Evolutionary conservation across 1,140 invertebrate species (phyloP), one percentile per base, ranked within the genome.

Genomic region (Protaetia brevitarsis): DNA sequence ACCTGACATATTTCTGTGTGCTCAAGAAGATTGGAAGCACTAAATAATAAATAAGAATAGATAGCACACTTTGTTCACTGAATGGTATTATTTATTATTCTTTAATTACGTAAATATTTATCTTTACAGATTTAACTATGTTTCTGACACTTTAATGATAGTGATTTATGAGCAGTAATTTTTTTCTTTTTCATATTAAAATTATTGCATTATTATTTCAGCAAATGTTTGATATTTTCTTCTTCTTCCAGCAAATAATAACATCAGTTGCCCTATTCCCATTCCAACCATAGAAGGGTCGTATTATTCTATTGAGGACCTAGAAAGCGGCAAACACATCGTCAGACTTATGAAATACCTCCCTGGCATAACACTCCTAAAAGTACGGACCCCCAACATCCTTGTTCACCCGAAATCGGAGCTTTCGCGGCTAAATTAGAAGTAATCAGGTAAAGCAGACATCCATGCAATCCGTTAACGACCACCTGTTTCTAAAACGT

Each of bases 341-440:
- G 86, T 94, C 0, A 82, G 89, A 21, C 79, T 95, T 2, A 72
- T 95, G 66, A 85, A 88, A 51, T 95, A 84, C 73, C 81, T 89
- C 11, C 85, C 89, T 0, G 93, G 93, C 0, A 81, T 85, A 58
- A 79, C 91, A 45, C 78, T 95, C 8, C 78, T 80, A 27, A 78
- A 87, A 30, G 83, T 87, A 1, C 79, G 0, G 78, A 78, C 27
- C 84, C 84, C 0, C 77, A 83, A 6, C 2, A 11, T 3, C 76
- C 85, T 51, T 74, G 94, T 2, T 82, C 91, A 45, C 87, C 85
- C 69, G 84, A 92, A 69, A 78, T 87, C 13, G 94, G 94, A 0
- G 79, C 83, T 73, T 89, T 86, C 63, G 76, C 87, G 0, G 89
- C 87, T 1, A 84, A 84, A 66, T 69, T 94, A 41, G 86, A 90